A percentile compares a stretch with the other conserved stretches of the same genome.
Conservation (phyloP, 1,140 invertebrate species). For the Papilio dardanus region DNA sequence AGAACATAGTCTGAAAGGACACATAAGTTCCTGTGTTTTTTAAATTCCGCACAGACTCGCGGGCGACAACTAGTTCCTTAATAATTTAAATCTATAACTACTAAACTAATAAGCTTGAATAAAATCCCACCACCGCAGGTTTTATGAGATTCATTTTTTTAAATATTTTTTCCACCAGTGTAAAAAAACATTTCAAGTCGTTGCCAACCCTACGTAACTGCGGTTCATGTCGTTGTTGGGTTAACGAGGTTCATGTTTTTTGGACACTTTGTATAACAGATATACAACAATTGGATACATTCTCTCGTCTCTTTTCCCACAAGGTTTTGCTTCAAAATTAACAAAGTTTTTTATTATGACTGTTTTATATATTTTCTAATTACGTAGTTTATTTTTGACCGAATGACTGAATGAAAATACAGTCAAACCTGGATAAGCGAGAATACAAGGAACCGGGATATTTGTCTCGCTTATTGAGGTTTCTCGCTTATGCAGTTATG, state of each 20-base stretch:
- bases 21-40: background rate
- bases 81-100: no score
- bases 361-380: background rate
- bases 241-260: slow-evolving; percentile 35
- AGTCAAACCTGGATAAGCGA: no score
- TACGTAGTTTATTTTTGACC: background rate
- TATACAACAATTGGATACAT: slow-evolving; percentile 3
- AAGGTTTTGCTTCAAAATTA: background rate
- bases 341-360: background rate
- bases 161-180: background rate
- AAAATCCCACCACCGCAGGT: no score
- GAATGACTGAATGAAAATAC: background rate
- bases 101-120: no score
- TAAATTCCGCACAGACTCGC: background rate
- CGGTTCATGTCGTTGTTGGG: slow-evolving; percentile 24
- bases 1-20: background rate
- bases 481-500: no score
- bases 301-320: background rate
- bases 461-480: no score
- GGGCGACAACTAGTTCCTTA: background rate
- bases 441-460: no score
- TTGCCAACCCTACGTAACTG: slow-evolving; percentile 26
- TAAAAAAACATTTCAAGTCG: background rate
- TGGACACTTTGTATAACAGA: slow-evolving; percentile 16
- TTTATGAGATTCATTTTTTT: background rate